Conservation (phyloP, 2,113 vertebrate species). For the Ginglymostoma cirratum region DNA sequence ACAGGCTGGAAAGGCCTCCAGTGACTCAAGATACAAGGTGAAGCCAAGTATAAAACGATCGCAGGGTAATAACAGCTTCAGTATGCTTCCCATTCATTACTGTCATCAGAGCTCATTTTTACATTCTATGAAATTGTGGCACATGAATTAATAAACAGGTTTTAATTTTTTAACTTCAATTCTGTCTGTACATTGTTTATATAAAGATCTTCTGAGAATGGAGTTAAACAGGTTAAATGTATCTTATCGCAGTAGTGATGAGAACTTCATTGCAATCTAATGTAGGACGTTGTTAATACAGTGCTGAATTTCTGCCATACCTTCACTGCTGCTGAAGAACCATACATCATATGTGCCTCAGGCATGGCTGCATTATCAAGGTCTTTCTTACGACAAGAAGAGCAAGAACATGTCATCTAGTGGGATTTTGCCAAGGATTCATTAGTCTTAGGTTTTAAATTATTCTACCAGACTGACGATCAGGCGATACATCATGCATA, state of each 20-base stretch:
- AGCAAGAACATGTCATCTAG: background rate
- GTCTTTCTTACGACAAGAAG: conserved; percentile 5
- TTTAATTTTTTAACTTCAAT: background rate
- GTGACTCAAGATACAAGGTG: background rate
- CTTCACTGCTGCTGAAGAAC: background rate
- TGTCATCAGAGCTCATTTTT: background rate
- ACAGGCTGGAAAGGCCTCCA: background rate
- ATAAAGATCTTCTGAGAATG: background rate
- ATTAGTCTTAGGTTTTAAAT: conserved; percentile 8
- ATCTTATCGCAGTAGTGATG: background rate
- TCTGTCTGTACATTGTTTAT: background rate
- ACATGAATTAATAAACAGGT: background rate
- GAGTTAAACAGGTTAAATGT: background rate
- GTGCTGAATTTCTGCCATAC: background rate
- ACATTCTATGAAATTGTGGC: background rate
- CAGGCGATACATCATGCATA: background rate
- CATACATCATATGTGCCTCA: background rate
- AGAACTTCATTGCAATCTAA: background rate
- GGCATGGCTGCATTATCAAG: conserved; percentile 31
- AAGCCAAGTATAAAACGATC: background rate
- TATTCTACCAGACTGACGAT: background rate
- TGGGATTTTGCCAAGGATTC: conserved; percentile 4
- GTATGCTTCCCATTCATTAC: background rate
- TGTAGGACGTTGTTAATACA: background rate
- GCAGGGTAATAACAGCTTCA: background rate